Conservation (phyloP, 2,888 invertebrate genomes). For the Trichopria drosophilae region DNA sequence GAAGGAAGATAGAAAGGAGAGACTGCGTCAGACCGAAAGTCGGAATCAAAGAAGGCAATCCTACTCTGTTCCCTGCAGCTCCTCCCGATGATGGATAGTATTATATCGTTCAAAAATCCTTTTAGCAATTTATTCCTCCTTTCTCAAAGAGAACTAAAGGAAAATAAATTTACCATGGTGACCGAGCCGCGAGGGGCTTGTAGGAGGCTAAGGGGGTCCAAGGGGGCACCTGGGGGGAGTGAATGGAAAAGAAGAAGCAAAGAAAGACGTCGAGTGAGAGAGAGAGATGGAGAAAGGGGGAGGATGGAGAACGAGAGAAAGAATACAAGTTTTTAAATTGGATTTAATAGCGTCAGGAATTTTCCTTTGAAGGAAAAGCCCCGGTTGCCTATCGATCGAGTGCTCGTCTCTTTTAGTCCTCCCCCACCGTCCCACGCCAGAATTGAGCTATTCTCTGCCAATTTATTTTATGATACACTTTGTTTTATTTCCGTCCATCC, state of each 20-base stretch:
- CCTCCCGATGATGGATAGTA: conserved; percentile 44
- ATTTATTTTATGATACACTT: conserved; percentile 35
- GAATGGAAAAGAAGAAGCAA: no score
- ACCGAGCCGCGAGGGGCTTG: no score
- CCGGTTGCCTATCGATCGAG: conserved; percentile 50
- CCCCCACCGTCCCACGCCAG: conserved; percentile 23
- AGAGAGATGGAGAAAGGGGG: background rate
- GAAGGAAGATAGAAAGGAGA: conserved; percentile 8
- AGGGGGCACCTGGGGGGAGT: no score
- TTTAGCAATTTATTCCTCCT: conserved; percentile 50
- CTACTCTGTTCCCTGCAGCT: conserved; percentile 32
- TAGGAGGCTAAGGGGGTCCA: no score
- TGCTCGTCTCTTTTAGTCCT: conserved; percentile 30
- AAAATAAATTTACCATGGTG: conserved; percentile 48
- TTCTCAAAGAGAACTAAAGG: conserved; percentile 37
- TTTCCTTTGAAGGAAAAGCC: conserved; percentile 54
- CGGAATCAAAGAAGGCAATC: conserved; percentile 44
- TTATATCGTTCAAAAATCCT: conserved; percentile 50
- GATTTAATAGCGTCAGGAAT: conserved; percentile 57
- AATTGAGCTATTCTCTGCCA: conserved; percentile 29
- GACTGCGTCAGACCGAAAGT: conserved; percentile 33
- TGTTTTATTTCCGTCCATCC: no score
- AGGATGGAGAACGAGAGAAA: conserved; percentile 17
- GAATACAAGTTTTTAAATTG: conserved; percentile 56
- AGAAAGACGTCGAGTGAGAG: conserved; percentile 7